phyloP scores from a whole-genome alignment of 2,113 vertebrate species.

The Hydropotes inermis region DNA sequence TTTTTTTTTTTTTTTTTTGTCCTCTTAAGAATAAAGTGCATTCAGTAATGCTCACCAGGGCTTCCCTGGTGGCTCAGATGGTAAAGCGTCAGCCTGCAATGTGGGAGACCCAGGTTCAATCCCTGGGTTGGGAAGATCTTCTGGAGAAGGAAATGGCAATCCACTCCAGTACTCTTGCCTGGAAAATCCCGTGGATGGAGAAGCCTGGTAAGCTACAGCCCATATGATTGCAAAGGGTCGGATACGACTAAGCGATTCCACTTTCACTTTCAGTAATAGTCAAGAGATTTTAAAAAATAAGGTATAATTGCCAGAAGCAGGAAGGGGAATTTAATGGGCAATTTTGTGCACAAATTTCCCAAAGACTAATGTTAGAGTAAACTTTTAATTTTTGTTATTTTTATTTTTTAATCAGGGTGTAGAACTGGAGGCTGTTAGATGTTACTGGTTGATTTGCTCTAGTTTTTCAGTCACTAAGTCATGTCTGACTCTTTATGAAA shows the following conservation, averaged over 20 bases:
- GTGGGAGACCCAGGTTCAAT: neutral
- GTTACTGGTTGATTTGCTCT: neutral
- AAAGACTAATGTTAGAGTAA: neutral
- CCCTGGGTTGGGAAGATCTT: neutral
- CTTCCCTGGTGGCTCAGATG: neutral
- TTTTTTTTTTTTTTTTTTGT: neutral
- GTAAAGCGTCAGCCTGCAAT: neutral
- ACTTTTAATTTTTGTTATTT: neutral
- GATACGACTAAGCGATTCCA: accelerated
- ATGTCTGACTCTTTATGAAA: neutral
- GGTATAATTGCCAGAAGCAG: neutral
- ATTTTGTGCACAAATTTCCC: neutral
- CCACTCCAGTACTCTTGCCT: neutral
- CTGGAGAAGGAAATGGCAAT: neutral
- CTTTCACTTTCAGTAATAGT: neutral
- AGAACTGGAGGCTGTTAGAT: neutral
- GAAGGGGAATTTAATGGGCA: neutral
- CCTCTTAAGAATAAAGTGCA: neutral
- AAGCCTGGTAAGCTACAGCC: neutral
- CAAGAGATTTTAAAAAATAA: neutral
- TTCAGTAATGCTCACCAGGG: neutral
- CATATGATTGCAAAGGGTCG: neutral
- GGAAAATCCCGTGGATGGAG: neutral
- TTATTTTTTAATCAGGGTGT: neutral
- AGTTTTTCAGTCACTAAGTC: neutral